These are phyloP conservation scores for Chionomys nivalis DNA, from an alignment of 2,113 vertebrate genomes.

Conservation along the genomic window DNA sequence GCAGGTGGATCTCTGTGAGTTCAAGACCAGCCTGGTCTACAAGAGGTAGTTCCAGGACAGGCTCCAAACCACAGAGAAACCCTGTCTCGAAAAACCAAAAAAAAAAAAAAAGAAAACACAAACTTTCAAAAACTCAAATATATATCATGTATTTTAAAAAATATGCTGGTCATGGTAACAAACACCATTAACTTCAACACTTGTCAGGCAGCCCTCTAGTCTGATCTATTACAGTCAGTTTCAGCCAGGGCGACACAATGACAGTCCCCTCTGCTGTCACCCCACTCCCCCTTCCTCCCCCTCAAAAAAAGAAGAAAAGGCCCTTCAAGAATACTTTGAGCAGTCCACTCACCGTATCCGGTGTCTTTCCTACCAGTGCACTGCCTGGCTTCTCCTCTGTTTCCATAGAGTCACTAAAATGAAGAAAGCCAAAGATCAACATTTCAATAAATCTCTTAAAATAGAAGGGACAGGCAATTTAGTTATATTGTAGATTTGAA, in stretches of 20 bases:
- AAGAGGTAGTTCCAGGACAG: too few relatives aligned
- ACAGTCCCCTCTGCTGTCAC: too few relatives aligned
- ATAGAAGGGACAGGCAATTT: neutral
- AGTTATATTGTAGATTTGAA: conserved; percentile 11
- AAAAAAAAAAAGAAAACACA: too few relatives aligned
- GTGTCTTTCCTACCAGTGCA: conserved; percentile 88
- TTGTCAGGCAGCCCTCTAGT: neutral
- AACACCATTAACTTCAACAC: neutral
- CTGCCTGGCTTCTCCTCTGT: conserved; percentile 94
- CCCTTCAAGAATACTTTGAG: neutral
- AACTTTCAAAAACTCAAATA: neutral
- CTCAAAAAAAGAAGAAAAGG: neutral
- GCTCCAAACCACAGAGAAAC: too few relatives aligned
- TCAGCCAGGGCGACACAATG: neutral
- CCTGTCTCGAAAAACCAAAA: too few relatives aligned
- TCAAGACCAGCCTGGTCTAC: too few relatives aligned
- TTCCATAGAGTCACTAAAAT: conserved; percentile 96
- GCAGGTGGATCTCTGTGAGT: too few relatives aligned
- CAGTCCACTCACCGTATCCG: conserved; percentile 88
- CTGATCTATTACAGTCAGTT: neutral
- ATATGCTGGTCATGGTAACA: neutral
- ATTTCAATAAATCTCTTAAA: conserved; percentile 28
- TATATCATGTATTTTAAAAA: conserved; percentile 17
- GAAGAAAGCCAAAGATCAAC: conserved; percentile 65
- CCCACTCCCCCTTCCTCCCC: neutral